A percentile compares a stretch with the other conserved stretches of the same genome.
Conservation (phyloP, 2,797 vertebrate genomes). For the Toxotes lorentzi region DNA sequence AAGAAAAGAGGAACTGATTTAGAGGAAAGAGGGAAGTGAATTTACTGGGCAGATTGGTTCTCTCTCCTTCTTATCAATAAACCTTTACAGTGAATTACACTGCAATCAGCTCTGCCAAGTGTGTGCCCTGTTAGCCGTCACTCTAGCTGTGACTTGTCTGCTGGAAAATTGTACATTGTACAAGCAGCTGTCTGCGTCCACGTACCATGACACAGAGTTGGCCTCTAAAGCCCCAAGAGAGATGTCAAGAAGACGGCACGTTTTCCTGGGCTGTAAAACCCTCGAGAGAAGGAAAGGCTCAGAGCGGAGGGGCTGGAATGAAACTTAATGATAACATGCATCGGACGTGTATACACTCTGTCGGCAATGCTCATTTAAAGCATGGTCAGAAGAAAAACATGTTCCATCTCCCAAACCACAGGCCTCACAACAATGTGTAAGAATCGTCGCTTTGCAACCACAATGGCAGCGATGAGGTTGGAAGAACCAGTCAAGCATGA, state of each 20-base stretch:
- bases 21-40: slow-evolving; percentile 6
- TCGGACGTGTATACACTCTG: neutral
- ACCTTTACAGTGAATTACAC: slow-evolving; percentile 68
- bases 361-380: neutral
- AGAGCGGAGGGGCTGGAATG: neutral
- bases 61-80: slow-evolving; percentile 57
- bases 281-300: neutral
- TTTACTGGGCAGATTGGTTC: slow-evolving; percentile 35
- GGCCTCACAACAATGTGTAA: neutral
- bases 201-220: slow-evolving; percentile 2
- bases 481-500: slow-evolving; percentile 9
- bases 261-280: slow-evolving; percentile 12
- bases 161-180: slow-evolving; percentile 50
- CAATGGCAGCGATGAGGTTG: slow-evolving; percentile 3
- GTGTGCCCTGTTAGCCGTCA: slow-evolving; percentile 52
- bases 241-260: neutral
- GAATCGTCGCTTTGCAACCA: slow-evolving; percentile 22
- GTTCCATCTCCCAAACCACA: neutral
- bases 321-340: too few species aligned
- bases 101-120: slow-evolving; percentile 56
- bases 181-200: slow-evolving; percentile 54
- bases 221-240: slow-evolving; percentile 32
- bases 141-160: slow-evolving; percentile 50
- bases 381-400: slow-evolving; percentile 2
- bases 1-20: slow-evolving; percentile 8